phyloP scores from a whole-genome alignment of 2,797 vertebrate genomes.

The Anolis apletophallus region DNA sequence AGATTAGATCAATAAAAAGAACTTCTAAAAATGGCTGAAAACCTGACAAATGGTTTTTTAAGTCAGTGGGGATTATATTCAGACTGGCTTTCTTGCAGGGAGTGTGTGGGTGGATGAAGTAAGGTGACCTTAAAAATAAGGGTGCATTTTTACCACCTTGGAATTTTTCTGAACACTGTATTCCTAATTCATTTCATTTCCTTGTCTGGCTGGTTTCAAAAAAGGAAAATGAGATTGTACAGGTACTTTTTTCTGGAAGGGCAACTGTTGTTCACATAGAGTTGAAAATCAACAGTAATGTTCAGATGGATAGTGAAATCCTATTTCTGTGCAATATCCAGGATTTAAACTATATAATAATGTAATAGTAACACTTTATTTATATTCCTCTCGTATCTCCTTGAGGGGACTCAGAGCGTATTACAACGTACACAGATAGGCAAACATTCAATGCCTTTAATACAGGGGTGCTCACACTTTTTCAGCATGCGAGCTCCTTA shows the following conservation, averaged over 20 bases:
- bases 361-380: no score
- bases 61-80: neutral
- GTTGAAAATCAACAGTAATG: neutral
- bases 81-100: neutral
- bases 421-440: no score
- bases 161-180: neutral
- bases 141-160: neutral
- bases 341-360: neutral
- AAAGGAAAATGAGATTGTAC: neutral
- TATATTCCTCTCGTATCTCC: no score
- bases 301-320: neutral
- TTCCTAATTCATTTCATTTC: neutral
- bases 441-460: no score
- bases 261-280: neutral
- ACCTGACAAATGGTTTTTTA: neutral
- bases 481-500: no score
- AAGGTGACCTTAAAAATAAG: neutral
- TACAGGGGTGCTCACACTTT: no score
- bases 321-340: neutral
- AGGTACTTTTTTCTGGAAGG: neutral
- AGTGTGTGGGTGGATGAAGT: neutral
- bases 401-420: no score
- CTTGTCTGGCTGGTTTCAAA: neutral
- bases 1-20: neutral
- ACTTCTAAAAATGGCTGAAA: conserved; percentile 11